Evolutionary conservation across 2,113 vertebrate genomes (phyloP).

Genomic region (Onychorhynchus coronatus): DNA sequence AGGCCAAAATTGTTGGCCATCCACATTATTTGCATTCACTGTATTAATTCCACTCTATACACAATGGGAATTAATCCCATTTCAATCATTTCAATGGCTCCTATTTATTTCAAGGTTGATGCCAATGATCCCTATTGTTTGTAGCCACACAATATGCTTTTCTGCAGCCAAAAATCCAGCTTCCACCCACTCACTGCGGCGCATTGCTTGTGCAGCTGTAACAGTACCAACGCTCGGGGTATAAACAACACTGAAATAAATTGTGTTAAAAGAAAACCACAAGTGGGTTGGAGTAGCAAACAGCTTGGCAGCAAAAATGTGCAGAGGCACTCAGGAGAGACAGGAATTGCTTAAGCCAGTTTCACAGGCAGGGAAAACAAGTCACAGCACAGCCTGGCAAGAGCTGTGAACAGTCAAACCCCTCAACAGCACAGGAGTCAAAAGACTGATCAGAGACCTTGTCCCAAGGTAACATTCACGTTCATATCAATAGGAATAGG

Average conservation of each 20-base stretch:
- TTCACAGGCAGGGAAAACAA: not conserved
- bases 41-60: not conserved
- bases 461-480: not conserved
- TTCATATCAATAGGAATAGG: not conserved
- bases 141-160: not conserved
- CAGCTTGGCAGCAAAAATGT: not conserved
- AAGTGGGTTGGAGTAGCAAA: not conserved
- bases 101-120: not conserved
- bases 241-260: not conserved
- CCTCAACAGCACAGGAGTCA: not conserved
- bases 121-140: not conserved
- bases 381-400: not conserved
- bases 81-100: not conserved
- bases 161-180: not conserved
- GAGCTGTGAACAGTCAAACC: not conserved
- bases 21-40: not conserved
- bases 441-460: fast-evolving
- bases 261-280: not conserved
- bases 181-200: not conserved
- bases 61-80: not conserved
- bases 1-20: not conserved
- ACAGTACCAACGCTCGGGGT: fast-evolving
- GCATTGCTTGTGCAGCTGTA: not conserved
- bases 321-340: not conserved
- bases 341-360: not conserved